Base-by-base conservation (phyloP, 2,888 invertebrate species). In the Hyposoter dolosus region DNA sequence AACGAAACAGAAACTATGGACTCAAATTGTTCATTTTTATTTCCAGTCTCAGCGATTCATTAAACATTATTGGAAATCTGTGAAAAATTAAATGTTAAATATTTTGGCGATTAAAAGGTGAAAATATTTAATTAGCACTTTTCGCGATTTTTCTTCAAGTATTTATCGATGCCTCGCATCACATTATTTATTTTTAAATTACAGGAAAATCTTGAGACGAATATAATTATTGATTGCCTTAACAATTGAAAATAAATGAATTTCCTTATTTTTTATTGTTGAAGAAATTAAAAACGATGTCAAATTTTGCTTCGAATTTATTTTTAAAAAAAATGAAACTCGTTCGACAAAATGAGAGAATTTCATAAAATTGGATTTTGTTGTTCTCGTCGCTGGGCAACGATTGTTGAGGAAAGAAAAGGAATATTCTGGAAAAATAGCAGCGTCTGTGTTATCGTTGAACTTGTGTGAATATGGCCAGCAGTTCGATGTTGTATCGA, bases 1-100 rank as follows among this genome's bases (percentile, higher is more conserved):
- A n/a, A 47, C 79, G 47, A 66, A 56, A 45, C 60, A 35, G 72
- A 50, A 72, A 80, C 71, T 53, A 50, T 65, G 50, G 68, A 23
- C 19, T 79, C 43, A 32, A 60, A 28, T 6, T 45, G 12, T 12
- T 69, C 19, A 69, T 45, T 65, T 19, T 43, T 12, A 5, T 0
- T 40, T 10, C 10, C 7, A 65, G 65, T n/a, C 65, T 40, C n/a
- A 19, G 60, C 15, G 5, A 15, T 23, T 28, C 6, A 28, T 60
- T 15, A 28, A 60, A 60, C 60, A 5, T 60, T 23, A 15, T 60
- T 12, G 3, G 15, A 28, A 28, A 12, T 60, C 1, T 12, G 12
- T 9, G 56, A 23, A 19, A 23, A 56, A 56, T 56, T 10, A 10
- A 56, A 56, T 23, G 10, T 60, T 15, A 28, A 60, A 60, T 28